Evolutionary conservation across 2,888 invertebrate species (phyloP), one percentile per base, ranked within the genome.

Genomic region (Mycogona germanica): DNA sequence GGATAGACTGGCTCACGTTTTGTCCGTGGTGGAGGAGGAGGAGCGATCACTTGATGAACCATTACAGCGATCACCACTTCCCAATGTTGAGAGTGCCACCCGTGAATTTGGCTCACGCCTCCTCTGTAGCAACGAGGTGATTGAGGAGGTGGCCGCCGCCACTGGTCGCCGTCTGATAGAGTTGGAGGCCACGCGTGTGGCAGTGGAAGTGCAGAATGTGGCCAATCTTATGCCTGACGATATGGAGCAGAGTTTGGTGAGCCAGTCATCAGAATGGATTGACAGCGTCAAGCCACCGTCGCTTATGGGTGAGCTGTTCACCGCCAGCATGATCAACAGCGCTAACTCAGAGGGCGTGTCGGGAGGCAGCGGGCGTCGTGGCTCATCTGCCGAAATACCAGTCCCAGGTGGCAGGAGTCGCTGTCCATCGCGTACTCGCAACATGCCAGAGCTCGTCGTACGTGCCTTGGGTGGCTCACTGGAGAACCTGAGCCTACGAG

Each of bases 211-310:
- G 21, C 49, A 59, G 46, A 53, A 53, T 49, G 60, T 58, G 30
- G 60, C 58, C 25, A 49, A 57, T 17, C 53, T 55, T 32, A 55
- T 60, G 30, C 57, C 58, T n/a, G 60, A 62, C 17, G 59, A 61
- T 38, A 58, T 82, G 74, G 76, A 78, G 0, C 73, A 75, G 21
- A 81, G 81, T 59, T 73, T 75, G 2, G 75, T 76, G 3, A 81
- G 81, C 25, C 65, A 75, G 1, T 79, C 78, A 0, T 66, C 84
- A 7, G 85, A 86, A 63, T 69, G 87, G 54, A 37, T 50, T 4
- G 86, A 87, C 61, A 76, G 80, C 51, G 75, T 85, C 3, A 79
- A 79, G 60, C 87, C 86, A 0, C 87, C 87, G 0, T 86, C 86
- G 0, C 76, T 82, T 48, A 77, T 87, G 72, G 84, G 83, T 38